Base-by-base conservation (phyloP, 2,113 vertebrate species). In the Microcebus murinus region DNA sequence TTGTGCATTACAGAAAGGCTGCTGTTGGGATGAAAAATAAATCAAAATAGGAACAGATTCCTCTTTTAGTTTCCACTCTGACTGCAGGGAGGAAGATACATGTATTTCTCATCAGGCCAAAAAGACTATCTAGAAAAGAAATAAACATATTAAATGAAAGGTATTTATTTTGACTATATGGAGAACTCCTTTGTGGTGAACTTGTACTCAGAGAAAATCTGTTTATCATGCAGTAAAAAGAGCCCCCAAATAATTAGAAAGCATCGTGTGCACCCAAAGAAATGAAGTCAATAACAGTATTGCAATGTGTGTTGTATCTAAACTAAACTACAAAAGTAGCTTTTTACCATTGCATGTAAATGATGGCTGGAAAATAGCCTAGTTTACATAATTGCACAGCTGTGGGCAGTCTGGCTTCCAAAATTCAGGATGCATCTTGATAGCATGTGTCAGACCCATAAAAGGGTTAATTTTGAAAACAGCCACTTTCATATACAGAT, bases 391-490 rank as follows among this genome's bases (percentile, higher is more conserved):
- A 98, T 92, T 88, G 84, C 97, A 97, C 97, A 98, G 92, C 91
- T 98, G 96, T 96, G 97, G 96, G 82, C 94, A 96, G 89, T 81
- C 93, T 93, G 90, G 91, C 92, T 97, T 97, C 98, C 96, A 94
- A 94, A 97, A 96, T 80, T 89, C 95, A 92, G 96, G 91, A 71
- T 52, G 80, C 94, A 68, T 94, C 70, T 90, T 90, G 80, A 83
- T 23, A 93, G 87, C 80, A 48, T 65, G 95, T 61, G 84, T 95
- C 97, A 93, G 92, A 50, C 61, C 97, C 70, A 95, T 23, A 55
- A 87, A 98, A 95, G 97, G 97, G 97, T 98, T 98, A 98, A 98
- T 96, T 96, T 93, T 94, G 84, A 87, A 95, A 96, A 95, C 84
- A 96, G 87, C 87, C 91, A 59, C 90, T 97, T 93, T 87, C 61